These are phyloP conservation scores for Platysternon megacephalum DNA, from an alignment of 2,113 vertebrate species.

Conservation along the genomic window DNA sequence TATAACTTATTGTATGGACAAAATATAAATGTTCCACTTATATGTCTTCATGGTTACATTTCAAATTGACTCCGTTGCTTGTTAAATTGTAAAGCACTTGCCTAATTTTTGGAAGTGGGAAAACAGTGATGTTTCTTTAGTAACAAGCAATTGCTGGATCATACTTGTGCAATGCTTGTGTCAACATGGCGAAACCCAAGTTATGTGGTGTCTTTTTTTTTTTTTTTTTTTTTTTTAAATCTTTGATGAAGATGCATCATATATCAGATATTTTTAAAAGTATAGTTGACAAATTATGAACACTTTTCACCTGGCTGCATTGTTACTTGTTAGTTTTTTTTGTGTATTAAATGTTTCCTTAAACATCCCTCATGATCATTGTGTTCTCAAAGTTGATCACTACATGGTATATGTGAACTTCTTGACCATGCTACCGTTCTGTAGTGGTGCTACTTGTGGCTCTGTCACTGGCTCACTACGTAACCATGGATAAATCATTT, in stretches of 20 bases:
- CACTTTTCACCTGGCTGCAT: neutral
- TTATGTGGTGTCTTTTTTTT: neutral
- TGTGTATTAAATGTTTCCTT: neutral
- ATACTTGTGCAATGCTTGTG: neutral
- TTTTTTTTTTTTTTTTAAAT: neutral
- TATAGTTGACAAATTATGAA: neutral
- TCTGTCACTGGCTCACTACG: neutral
- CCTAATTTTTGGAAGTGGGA: neutral
- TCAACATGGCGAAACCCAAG: neutral
- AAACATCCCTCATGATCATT: neutral
- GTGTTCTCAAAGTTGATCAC: neutral
- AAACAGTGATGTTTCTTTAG: neutral
- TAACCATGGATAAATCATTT: neutral
- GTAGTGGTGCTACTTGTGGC: neutral
- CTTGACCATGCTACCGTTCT: neutral
- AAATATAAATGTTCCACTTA: neutral
- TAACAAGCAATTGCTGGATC: neutral
- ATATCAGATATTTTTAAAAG: neutral
- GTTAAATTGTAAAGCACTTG: neutral
- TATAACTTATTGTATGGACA: neutral
- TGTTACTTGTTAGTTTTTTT: rapidly evolving
- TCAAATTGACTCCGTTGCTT: neutral
- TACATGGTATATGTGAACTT: neutral
- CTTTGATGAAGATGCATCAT: neutral
- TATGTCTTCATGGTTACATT: neutral